Evolutionary conservation across 2,888 invertebrate species (phyloP).

Genomic region (Carpatolechia fugitivella): DNA sequence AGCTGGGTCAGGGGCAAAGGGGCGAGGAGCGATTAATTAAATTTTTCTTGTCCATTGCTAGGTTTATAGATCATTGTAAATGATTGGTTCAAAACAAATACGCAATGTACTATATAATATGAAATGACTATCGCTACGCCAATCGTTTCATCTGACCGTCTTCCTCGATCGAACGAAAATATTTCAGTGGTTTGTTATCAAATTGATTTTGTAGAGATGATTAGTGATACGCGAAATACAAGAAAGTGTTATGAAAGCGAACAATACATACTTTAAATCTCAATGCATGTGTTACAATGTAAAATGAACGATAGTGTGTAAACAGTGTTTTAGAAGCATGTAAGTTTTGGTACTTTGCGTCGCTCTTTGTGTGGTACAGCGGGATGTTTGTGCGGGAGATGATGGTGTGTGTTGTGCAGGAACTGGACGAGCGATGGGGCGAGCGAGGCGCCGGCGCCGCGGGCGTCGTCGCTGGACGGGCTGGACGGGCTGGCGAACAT

Average conservation of each 20-base stretch:
- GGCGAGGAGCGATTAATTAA: neutral
- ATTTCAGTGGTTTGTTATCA: neutral
- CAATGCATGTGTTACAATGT: neutral
- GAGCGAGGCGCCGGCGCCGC: slow-evolving; percentile 40
- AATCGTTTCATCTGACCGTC: neutral
- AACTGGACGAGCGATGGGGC: slow-evolving; percentile 50
- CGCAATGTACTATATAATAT: neutral
- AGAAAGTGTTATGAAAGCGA: neutral
- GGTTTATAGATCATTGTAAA: neutral
- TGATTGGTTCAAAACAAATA: neutral
- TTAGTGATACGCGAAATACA: neutral
- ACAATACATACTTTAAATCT: neutral
- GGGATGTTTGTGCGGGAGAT: neutral
- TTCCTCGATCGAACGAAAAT: neutral
- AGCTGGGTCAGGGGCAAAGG: neutral
- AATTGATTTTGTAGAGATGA: slow-evolving; percentile 3
- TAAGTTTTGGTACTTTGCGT: neutral
- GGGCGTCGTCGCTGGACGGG: slow-evolving; percentile 62
- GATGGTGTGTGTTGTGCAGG: slow-evolving; percentile 43
- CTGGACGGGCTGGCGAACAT: slow-evolving; percentile 80
- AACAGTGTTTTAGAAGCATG: neutral
- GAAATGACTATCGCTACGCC: neutral
- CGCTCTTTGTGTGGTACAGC: neutral
- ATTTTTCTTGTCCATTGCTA: neutral
- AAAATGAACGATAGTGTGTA: neutral